phyloP scores from a whole-genome alignment of 2,888 invertebrate genomes.

The Stenoptilia bipunctidactyla region DNA sequence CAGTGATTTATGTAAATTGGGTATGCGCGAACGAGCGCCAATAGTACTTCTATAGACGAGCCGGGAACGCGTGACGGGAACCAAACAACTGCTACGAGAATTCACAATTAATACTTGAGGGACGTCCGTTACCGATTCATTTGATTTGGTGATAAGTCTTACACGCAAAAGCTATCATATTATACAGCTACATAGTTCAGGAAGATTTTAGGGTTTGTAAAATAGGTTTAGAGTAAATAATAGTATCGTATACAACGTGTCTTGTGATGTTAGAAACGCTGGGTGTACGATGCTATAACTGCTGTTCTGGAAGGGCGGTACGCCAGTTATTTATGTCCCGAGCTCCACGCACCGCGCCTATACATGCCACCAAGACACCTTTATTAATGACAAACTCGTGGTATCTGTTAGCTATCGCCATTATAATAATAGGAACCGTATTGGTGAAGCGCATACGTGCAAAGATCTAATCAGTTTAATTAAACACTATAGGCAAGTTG shows the following conservation, averaged over 20 bases:
- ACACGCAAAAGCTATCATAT: no score
- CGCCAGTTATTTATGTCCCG: slow-evolving; percentile 49
- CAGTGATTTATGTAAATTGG: slow-evolving; percentile 48
- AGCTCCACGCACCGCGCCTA: slow-evolving; percentile 41
- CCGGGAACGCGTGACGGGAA: slow-evolving; percentile 18
- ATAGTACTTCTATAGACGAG: slow-evolving; percentile 6
- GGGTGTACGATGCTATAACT: slow-evolving; percentile 32
- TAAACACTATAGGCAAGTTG: slow-evolving; percentile 4
- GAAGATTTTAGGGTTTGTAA: no score
- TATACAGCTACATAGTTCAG: no score
- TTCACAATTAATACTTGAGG: slow-evolving; percentile 12
- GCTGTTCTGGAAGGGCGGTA: slow-evolving; percentile 33
- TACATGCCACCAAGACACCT: slow-evolving; percentile 43
- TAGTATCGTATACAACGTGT: no score
- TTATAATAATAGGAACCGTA: slow-evolving; percentile 21
- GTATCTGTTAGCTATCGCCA: slow-evolving; percentile 34
- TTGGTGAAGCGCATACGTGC: slow-evolving; percentile 7
- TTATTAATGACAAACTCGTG: slow-evolving; percentile 42
- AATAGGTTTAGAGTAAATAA: no score
- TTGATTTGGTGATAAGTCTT: no score
- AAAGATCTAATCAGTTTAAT: slow-evolving; percentile 10
- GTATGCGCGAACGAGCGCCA: slow-evolving; percentile 25
- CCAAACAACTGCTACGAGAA: slow-evolving; percentile 14
- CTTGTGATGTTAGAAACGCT: slow-evolving; percentile 8
- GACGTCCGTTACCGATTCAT: neutral